These are phyloP conservation scores for Protobothrops mucrosquamatus DNA, from an alignment of 2,113 vertebrate species.

Conservation along the genomic window DNA sequence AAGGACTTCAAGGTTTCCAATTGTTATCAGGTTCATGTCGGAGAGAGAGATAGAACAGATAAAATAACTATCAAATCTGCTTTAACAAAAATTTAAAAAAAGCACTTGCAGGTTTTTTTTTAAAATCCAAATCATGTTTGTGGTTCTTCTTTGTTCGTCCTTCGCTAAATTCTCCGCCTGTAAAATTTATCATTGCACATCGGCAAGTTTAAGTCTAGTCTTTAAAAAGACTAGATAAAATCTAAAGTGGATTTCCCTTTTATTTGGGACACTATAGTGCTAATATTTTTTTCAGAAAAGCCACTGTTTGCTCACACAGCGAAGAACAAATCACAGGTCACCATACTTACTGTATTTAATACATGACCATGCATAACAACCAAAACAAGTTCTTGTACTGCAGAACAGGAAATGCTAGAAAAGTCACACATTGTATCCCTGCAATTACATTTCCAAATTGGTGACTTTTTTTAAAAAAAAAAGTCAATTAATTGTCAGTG, in stretches of 20 bases:
- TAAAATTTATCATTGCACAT: not conserved
- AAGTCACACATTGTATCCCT: not conserved
- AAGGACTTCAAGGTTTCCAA: not conserved
- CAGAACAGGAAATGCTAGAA: not conserved
- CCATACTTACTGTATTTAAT: not conserved
- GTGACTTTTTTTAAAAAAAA: not conserved
- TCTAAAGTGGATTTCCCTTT: not conserved
- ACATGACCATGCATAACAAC: not conserved
- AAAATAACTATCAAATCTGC: not conserved
- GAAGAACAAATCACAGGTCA: not conserved
- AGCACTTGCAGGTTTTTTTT: not conserved
- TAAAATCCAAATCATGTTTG: not conserved
- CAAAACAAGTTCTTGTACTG: not conserved
- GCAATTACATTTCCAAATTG: not conserved
- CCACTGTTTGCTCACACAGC: not conserved
- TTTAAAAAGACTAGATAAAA: not conserved
- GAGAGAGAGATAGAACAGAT: not conserved
- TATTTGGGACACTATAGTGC: not conserved
- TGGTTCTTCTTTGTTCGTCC: not conserved
- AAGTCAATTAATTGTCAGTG: not conserved
- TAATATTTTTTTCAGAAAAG: not conserved
- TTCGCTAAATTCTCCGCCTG: not conserved
- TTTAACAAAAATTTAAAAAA: not conserved
- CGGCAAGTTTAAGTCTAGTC: not conserved
- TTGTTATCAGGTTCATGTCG: not conserved